Evolutionary conservation across 2,888 invertebrate genomes (phyloP).

Genomic region (Philhelius pedissequus): DNA sequence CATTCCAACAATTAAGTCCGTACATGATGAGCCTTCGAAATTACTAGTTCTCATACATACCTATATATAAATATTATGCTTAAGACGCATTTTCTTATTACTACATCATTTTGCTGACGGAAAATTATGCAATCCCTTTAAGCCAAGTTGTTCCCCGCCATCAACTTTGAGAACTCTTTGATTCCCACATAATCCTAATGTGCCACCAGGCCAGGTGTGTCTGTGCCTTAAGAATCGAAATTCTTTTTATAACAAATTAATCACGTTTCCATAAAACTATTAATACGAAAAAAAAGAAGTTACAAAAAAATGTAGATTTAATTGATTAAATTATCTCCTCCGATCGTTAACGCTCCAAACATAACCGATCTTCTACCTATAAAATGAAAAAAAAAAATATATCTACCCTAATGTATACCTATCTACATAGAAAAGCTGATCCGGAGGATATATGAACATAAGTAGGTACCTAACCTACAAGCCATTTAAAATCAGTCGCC

Average conservation of each 20-base stretch:
- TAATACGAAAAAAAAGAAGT: neutral
- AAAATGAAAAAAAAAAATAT: neutral
- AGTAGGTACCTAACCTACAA: neutral
- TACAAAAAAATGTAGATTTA: conserved; percentile 53
- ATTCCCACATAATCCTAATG: neutral
- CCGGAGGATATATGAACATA: conserved; percentile 1
- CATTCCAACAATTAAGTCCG: too few relatives aligned
- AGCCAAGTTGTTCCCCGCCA: neutral
- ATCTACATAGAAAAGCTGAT: neutral
- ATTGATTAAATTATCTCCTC: conserved; percentile 66
- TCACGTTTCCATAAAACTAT: conserved; percentile 56
- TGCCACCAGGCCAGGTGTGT: conserved; percentile 46
- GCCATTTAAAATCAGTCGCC: conserved; percentile 42
- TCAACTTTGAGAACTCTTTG: neutral
- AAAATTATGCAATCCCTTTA: neutral
- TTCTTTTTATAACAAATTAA: conserved; percentile 53
- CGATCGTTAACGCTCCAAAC: conserved; percentile 53
- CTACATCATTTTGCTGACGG: neutral
- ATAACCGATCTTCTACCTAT: conserved; percentile 37
- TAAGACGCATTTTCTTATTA: neutral
- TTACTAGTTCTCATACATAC: too few relatives aligned
- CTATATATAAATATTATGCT: too few relatives aligned
- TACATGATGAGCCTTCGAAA: too few relatives aligned
- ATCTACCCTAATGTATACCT: too few relatives aligned
- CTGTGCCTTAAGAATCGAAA: conserved; percentile 5